These are phyloP conservation scores for Osmerus eperlanus DNA, from an alignment of 2,113 vertebrate genomes.

Conservation along the genomic window DNA sequence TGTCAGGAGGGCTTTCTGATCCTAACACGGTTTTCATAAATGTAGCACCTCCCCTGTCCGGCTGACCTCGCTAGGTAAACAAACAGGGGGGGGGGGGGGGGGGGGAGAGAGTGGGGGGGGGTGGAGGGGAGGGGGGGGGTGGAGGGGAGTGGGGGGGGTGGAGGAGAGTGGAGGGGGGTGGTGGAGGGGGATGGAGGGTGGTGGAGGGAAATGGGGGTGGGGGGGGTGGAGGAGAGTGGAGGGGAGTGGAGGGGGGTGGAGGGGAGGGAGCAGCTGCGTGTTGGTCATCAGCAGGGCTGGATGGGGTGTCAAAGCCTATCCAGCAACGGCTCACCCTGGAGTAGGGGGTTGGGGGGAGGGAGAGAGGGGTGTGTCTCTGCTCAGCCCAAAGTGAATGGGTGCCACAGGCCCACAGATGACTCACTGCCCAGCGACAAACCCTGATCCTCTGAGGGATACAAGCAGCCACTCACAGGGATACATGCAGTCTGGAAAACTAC, in stretches of 20 bases:
- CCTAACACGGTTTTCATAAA: slow-evolving; percentile 47
- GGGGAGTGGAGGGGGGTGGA: no score
- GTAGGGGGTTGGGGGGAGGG: slow-evolving; percentile 7
- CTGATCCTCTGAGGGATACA: slow-evolving; percentile 10
- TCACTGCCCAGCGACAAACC: slow-evolving; percentile 18
- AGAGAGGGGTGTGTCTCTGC: slow-evolving; percentile 12
- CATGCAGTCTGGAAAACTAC: slow-evolving; percentile 33
- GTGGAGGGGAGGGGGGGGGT: background rate
- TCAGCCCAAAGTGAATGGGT: slow-evolving; percentile 57
- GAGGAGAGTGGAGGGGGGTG: slow-evolving; percentile 15
- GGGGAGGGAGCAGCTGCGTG: slow-evolving; percentile 46
- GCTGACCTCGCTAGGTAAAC: slow-evolving; percentile 40
- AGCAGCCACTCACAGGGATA: slow-evolving; percentile 15
- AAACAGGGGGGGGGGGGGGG: slow-evolving; percentile 10
- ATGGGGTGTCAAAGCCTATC: slow-evolving; percentile 32
- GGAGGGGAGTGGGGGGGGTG: slow-evolving; percentile 14
- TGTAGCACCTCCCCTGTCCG: slow-evolving; percentile 46
- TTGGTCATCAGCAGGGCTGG: slow-evolving; percentile 31
- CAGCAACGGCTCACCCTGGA: slow-evolving; percentile 31
- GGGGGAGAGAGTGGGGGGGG: background rate
- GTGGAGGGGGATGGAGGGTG: slow-evolving; percentile 10
- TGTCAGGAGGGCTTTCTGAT: slow-evolving; percentile 16
- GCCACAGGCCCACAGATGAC: slow-evolving; percentile 40
- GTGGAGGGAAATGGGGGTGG: background rate
- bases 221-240: background rate